phyloP scores from a whole-genome alignment of 2,113 vertebrate genomes.

The Chrysemys picta region DNA sequence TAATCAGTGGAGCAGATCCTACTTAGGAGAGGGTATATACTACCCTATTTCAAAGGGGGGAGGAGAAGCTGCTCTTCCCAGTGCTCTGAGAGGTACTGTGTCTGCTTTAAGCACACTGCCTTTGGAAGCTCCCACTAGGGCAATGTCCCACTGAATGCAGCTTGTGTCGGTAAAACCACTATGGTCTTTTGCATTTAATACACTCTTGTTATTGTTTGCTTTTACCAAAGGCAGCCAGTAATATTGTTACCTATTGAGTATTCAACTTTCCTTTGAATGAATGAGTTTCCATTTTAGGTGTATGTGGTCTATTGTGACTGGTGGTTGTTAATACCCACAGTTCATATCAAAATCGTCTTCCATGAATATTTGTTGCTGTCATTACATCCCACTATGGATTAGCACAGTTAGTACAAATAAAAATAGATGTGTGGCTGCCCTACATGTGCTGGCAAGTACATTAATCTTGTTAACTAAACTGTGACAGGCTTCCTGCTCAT shows the following conservation, averaged over 20 bases:
- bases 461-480: neutral
- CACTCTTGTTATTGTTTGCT: neutral
- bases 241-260: neutral
- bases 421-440: slow-evolving; percentile 4
- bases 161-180: too few species aligned
- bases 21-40: neutral
- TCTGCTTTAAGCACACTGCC: neutral
- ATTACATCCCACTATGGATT: neutral
- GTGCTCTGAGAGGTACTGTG: neutral
- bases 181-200: too few species aligned
- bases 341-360: neutral
- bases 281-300: neutral
- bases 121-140: neutral
- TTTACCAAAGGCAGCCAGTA: neutral
- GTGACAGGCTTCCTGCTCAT: neutral
- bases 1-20: neutral
- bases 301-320: neutral
- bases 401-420: slow-evolving; percentile 4
- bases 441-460: neutral
- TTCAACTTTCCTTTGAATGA: neutral
- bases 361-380: neutral
- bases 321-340: neutral
- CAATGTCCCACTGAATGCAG: too few species aligned
- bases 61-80: neutral
- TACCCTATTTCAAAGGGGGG: neutral